Base-by-base conservation (phyloP, 53 echinoderm and acorn worm genomes). In the Astropecten irregularis region DNA sequence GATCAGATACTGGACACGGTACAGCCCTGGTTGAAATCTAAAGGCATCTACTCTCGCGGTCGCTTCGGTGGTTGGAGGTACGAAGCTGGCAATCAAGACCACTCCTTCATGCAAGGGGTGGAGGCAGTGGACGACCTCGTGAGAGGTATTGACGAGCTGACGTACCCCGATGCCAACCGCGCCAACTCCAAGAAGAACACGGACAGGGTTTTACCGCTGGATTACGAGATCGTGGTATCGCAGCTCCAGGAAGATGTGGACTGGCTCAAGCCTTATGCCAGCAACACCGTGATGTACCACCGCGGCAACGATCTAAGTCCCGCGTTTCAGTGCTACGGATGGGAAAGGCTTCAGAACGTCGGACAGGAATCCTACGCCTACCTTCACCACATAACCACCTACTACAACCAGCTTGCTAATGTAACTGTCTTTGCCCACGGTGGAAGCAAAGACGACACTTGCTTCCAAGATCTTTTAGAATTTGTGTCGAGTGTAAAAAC, bases 41-140 rank as follows among this genome's bases (percentile, higher is more conserved):
- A 55, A 25, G 56, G 18, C 13, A 56, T 83, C 39, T 83, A n/a
- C n/a, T n/a, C n/a, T n/a, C n/a, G n/a, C n/a, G n/a, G n/a, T n/a
- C n/a, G n/a, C n/a, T n/a, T n/a, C 55, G 83, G 83, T 26, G 83
- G 83, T 16, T 83, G 83, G 83, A 52, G 40, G 15, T 83, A 83
- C 40, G 83, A 83, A 34, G 83, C 55, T 40, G 39, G 20, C 9
- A 83, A 56, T 16, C 83, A 83, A 38, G 83, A n/a, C n/a, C n/a
- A n/a, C n/a, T n/a, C n/a, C n/a, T n/a, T n/a, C n/a, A n/a, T n/a
- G n/a, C n/a, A n/a, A 83, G 83, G 83, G 3, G 40, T 83, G 8
- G 83, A 83, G 56, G 56, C 55, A 6, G 56, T 83, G 0, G 83
- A 83, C 56, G 26, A 55, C 0, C 22, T 83, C 8, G 14, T 68